phyloP scores from a whole-genome alignment of 2,888 invertebrate species.

The Amphipoea oculea region DNA sequence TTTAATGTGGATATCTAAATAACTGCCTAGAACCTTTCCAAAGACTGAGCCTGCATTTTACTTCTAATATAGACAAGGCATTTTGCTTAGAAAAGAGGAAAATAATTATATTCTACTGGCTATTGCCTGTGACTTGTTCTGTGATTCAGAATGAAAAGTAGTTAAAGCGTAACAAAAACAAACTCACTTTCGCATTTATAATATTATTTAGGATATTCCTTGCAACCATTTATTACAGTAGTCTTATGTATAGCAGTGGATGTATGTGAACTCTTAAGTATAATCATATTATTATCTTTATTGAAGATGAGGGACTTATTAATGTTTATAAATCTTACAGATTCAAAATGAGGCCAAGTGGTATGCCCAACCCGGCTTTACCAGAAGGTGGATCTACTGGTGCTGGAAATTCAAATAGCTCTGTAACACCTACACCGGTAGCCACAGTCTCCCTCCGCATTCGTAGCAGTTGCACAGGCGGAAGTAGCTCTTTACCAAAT shows the following conservation, averaged over 20 bases:
- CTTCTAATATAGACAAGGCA: background rate
- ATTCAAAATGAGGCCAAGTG: conserved; percentile 89
- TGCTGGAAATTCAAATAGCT: conserved; percentile 77
- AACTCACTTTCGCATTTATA: background rate
- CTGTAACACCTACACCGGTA: conserved; percentile 74
- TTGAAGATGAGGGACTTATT: background rate
- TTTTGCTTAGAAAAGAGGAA: background rate
- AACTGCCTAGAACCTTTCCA: background rate
- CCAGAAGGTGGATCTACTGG: conserved; percentile 88
- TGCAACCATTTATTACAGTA: conserved; percentile 2
- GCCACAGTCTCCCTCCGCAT: conserved; percentile 80
- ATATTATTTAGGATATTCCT: background rate
- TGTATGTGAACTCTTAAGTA: background rate
- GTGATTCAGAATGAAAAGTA: background rate
- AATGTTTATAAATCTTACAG: conserved; percentile 72
- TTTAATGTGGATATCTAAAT: background rate
- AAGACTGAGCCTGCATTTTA: background rate
- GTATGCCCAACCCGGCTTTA: conserved; percentile 86
- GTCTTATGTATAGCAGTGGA: background rate
- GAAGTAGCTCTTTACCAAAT: conserved; percentile 80
- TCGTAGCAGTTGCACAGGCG: conserved; percentile 83
- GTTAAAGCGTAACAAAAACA: background rate
- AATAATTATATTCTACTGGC: background rate
- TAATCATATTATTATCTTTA: background rate
- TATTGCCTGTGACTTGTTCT: background rate